These are phyloP conservation scores for Coleophora flavipennella DNA, from an alignment of 2,888 invertebrate species.

Conservation along the genomic window DNA sequence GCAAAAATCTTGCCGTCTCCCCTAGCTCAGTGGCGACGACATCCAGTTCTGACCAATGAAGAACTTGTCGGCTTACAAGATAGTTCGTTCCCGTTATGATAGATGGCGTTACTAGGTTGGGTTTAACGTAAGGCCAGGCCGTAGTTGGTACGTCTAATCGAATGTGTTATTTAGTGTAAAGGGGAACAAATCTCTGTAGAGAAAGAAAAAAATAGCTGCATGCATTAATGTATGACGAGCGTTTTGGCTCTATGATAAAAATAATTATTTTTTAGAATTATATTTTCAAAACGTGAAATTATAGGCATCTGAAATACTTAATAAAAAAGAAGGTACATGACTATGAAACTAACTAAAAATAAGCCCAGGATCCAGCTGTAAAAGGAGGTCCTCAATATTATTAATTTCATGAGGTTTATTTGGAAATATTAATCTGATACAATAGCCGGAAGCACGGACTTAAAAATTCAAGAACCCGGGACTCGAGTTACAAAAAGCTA, in stretches of 20 bases:
- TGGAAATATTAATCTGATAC: slow-evolving; percentile 44
- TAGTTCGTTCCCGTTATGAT: slow-evolving; percentile 13
- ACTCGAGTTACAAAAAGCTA: slow-evolving; percentile 50
- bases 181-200: no score
- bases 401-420: slow-evolving; percentile 30
- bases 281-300: no score
- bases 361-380: background rate
- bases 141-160: no score
- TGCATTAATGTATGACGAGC: no score
- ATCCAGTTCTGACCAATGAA: slow-evolving; percentile 36
- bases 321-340: no score
- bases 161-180: no score
- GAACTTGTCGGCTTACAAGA: slow-evolving; percentile 17
- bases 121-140: background rate
- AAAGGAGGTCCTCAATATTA: background rate
- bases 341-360: background rate
- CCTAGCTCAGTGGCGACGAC: slow-evolving; percentile 31
- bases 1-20: slow-evolving; percentile 22
- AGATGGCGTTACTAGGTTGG: slow-evolving; percentile 48
- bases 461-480: slow-evolving; percentile 41
- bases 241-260: no score
- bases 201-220: no score
- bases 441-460: slow-evolving; percentile 63
- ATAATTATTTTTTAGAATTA: no score
- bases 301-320: no score